Conservation (phyloP, 2,113 vertebrate species). For the Tylochromis polylepis region DNA sequence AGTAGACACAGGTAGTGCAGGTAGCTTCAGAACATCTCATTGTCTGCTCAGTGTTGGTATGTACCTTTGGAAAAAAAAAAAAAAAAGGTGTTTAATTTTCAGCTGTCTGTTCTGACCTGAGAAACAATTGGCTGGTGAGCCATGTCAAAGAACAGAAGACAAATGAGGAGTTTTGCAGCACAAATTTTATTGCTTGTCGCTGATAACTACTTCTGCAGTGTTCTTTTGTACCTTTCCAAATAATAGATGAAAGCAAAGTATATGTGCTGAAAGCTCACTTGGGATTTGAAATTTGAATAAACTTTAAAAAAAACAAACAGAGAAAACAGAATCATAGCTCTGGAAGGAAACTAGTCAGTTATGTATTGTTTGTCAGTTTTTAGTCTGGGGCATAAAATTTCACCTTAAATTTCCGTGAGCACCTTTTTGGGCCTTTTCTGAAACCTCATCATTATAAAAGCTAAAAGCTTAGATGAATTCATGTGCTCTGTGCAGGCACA, state of each 20-base stretch:
- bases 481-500: not conserved
- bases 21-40: not conserved
- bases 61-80: not conserved
- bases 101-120: not conserved
- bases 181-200: not conserved
- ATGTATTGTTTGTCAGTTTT: not conserved
- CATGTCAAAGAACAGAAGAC: not conserved
- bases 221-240: not conserved
- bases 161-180: not conserved
- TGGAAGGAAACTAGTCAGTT: not conserved
- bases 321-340: not conserved
- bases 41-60: not conserved
- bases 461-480: not conserved
- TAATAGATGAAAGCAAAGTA: not conserved
- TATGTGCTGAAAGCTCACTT: not conserved
- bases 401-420: not conserved
- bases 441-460: not conserved
- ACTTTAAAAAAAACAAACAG: not conserved
- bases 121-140: not conserved
- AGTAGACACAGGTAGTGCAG: not conserved
- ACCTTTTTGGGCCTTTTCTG: not conserved
- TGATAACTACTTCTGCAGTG: not conserved
- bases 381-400: not conserved
- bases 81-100: constrained; percentile 42
- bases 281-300: not conserved